Evolutionary conservation across 2,113 vertebrate genomes (phyloP).

Genomic region (Clarias macrocephalus): DNA sequence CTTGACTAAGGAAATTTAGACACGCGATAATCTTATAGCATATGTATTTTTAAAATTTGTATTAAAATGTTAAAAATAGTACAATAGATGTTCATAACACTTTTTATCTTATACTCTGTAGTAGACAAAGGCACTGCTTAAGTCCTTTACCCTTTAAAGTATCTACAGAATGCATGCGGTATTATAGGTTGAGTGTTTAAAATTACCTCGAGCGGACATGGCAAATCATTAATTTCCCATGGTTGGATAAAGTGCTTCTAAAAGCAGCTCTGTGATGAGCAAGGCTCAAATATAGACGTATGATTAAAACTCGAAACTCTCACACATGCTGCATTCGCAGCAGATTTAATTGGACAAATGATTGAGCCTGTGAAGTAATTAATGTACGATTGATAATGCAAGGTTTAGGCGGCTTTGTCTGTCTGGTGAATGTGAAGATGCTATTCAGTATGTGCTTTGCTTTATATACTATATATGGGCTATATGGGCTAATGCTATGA

Average conservation of each 20-base stretch:
- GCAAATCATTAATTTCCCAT: slow-evolving; percentile 60
- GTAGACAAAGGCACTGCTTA: background rate
- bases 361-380: background rate
- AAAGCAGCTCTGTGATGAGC: slow-evolving; percentile 55
- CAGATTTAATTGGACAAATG: slow-evolving; percentile 33
- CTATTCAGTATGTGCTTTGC: background rate
- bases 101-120: background rate
- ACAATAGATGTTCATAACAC: background rate
- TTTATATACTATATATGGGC: too few species aligned
- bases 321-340: slow-evolving; percentile 18
- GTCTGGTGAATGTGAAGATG: background rate
- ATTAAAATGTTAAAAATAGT: background rate
- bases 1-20: background rate
- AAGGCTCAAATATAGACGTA: slow-evolving; percentile 63
- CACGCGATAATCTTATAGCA: background rate
- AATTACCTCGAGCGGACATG: slow-evolving; percentile 58
- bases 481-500: background rate
- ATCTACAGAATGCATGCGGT: slow-evolving; percentile 23
- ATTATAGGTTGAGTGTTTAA: slow-evolving; percentile 57
- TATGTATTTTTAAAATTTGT: background rate
- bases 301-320: slow-evolving; percentile 37
- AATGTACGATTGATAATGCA: background rate
- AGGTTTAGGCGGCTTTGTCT: background rate
- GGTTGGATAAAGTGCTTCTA: slow-evolving; percentile 51
- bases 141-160: slow-evolving; percentile 14